A percentile compares a stretch with the other conserved stretches of the same genome.
These are phyloP conservation scores for Rutpela maculata DNA, from an alignment of 2,888 invertebrate species.

Conservation along the genomic window DNA sequence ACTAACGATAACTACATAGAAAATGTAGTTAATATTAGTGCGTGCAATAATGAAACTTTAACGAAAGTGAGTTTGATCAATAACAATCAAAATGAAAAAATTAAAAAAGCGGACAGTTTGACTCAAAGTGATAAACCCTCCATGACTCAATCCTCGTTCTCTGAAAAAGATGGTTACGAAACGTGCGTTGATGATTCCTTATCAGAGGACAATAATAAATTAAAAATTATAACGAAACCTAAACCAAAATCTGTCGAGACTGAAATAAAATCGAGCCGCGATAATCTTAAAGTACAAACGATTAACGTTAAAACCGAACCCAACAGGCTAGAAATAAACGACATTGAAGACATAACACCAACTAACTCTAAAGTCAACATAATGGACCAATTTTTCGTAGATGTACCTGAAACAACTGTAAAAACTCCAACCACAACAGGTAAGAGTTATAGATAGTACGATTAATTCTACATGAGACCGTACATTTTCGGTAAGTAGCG, in stretches of 20 bases:
- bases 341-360: constrained; percentile 64
- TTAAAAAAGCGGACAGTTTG: constrained; percentile 58
- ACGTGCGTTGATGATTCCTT: constrained; percentile 80
- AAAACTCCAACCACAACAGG: constrained; percentile 46
- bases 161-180: constrained; percentile 76
- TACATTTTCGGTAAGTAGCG: too few species aligned
- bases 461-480: too few species aligned
- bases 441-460: constrained; percentile 30
- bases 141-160: constrained; percentile 46
- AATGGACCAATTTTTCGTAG: constrained; percentile 54
- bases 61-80: constrained; percentile 15
- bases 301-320: constrained; percentile 43
- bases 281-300: constrained; percentile 52
- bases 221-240: constrained; percentile 13
- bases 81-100: constrained; percentile 37
- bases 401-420: constrained; percentile 47
- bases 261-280: constrained; percentile 29
- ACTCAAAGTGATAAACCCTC: constrained; percentile 64
- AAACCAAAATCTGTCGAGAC: constrained; percentile 40
- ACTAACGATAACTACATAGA: constrained; percentile 62
- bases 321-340: constrained; percentile 43
- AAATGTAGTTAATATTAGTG: constrained; percentile 48
- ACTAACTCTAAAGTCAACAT: constrained; percentile 66
- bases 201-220: constrained; percentile 67
- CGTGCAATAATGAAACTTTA: constrained; percentile 19